Conservation (phyloP, 2,797 vertebrate genomes). For the Parauchenoglanis punctatus region DNA sequence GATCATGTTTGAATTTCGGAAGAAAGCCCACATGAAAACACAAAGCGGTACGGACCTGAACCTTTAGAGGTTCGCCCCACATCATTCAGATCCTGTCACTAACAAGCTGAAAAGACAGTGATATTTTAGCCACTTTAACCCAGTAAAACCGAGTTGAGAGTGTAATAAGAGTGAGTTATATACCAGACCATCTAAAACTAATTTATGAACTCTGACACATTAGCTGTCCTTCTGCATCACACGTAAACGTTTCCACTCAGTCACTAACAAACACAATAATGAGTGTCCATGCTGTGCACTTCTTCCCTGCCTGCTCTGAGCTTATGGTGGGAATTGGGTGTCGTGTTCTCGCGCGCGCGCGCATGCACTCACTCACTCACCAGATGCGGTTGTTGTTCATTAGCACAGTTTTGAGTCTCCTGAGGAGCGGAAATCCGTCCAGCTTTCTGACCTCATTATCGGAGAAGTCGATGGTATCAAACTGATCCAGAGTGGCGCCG, state of each 20-base stretch:
- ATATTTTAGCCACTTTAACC: background rate
- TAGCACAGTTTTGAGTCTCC: constrained; percentile 87
- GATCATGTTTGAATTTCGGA: no score
- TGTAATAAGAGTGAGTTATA: background rate
- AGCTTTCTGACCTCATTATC: constrained; percentile 95
- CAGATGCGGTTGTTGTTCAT: constrained; percentile 97
- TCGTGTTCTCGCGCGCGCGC: background rate
- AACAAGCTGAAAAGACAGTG: background rate
- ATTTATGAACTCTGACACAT: background rate
- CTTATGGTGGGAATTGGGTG: no score
- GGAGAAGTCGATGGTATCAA: constrained; percentile 95
- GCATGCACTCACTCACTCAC: constrained; percentile 66
- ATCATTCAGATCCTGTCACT: background rate
- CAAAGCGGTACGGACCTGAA: background rate
- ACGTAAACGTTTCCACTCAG: background rate
- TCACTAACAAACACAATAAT: background rate
- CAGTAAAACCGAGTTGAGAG: background rate
- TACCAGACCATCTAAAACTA: background rate
- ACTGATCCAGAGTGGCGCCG: constrained; percentile 94
- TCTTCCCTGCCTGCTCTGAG: background rate
- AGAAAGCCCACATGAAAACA: background rate
- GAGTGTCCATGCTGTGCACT: background rate
- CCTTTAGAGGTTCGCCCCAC: background rate
- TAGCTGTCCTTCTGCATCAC: background rate
- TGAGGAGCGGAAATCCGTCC: constrained; percentile 91